These are phyloP conservation scores for Eristalinus sepulchralis DNA, from an alignment of 2,888 invertebrate species.

Conservation along the genomic window DNA sequence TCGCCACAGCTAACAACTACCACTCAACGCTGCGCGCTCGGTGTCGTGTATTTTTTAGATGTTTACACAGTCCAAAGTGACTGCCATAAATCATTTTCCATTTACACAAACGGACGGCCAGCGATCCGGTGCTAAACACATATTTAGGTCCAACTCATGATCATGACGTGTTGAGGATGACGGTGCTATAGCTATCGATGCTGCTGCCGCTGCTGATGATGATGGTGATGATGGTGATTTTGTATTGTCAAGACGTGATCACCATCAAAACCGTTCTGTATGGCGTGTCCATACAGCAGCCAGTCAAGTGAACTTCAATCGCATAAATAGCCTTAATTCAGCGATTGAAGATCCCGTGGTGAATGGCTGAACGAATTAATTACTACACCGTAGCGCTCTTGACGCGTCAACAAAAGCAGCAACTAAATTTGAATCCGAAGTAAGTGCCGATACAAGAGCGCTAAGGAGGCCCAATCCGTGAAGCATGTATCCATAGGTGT, in stretches of 20 bases:
- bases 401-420: slow-evolving; percentile 64
- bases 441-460: slow-evolving; percentile 35
- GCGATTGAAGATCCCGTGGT: slow-evolving; percentile 54
- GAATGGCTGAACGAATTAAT: slow-evolving; percentile 71
- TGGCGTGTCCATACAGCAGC: slow-evolving; percentile 53
- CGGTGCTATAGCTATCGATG: slow-evolving; percentile 4
- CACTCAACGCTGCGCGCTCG: slow-evolving; percentile 18
- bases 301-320: slow-evolving; percentile 60
- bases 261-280: slow-evolving; percentile 57
- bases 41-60: slow-evolving; percentile 44
- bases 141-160: slow-evolving; percentile 54
- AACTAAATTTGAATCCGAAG: slow-evolving; percentile 64
- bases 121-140: slow-evolving; percentile 41
- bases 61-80: slow-evolving; percentile 64
- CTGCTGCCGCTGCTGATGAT: slow-evolving; percentile 22
- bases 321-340: slow-evolving; percentile 70
- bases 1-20: slow-evolving; percentile 17
- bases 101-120: slow-evolving; percentile 36
- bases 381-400: slow-evolving; percentile 67
- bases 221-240: slow-evolving; percentile 57
- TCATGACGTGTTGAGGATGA: slow-evolving; percentile 49
- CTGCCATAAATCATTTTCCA: slow-evolving; percentile 66
- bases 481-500: not conserved
- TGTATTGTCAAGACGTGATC: slow-evolving; percentile 65
- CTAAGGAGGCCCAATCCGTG: slow-evolving; percentile 6